A percentile compares a stretch with the other conserved stretches of the same genome.
Evolutionary conservation across 2,113 vertebrate genomes (phyloP).

Genomic region (Poeciliopsis retropinna): DNA sequence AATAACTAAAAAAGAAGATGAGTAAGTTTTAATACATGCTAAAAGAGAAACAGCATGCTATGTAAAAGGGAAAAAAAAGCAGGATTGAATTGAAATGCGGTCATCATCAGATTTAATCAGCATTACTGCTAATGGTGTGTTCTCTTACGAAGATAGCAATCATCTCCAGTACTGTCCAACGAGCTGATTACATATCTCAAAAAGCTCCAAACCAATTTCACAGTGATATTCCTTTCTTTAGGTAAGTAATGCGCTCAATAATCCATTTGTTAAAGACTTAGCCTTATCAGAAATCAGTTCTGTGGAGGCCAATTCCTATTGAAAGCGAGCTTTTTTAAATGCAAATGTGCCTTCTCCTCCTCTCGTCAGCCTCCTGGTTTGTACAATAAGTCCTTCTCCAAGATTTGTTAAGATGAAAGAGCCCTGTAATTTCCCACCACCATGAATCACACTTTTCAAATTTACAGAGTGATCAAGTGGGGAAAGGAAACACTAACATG

Average conservation of each 20-base stretch:
- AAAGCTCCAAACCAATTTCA: slow-evolving; percentile 16
- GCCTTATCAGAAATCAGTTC: slow-evolving; percentile 25
- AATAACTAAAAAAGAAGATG: background rate
- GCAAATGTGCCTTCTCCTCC: slow-evolving; percentile 55
- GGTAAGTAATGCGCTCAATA: slow-evolving; percentile 1
- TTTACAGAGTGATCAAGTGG: slow-evolving; percentile 29
- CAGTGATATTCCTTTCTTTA: slow-evolving; percentile 15
- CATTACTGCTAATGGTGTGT: slow-evolving; percentile 29
- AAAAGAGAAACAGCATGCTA: slow-evolving; percentile 8
- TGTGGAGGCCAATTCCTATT: slow-evolving; percentile 23
- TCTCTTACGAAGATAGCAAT: slow-evolving; percentile 27
- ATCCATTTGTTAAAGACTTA: slow-evolving; percentile 12
- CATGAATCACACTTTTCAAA: slow-evolving; percentile 57
- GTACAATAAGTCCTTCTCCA: slow-evolving; percentile 45
- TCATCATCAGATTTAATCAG: slow-evolving; percentile 27
- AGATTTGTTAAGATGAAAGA: slow-evolving; percentile 56
- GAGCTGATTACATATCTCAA: slow-evolving; percentile 20
- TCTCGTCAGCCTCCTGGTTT: slow-evolving; percentile 46
- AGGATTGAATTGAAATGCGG: slow-evolving; percentile 9
- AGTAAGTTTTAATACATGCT: background rate
- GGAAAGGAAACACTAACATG: slow-evolving; percentile 38
- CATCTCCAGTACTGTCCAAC: background rate
- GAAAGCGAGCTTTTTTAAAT: slow-evolving; percentile 55
- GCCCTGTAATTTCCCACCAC: slow-evolving; percentile 46
- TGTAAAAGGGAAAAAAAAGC: background rate